Conservation (phyloP, 2,113 vertebrate species). For the Callithrix jacchus region DNA sequence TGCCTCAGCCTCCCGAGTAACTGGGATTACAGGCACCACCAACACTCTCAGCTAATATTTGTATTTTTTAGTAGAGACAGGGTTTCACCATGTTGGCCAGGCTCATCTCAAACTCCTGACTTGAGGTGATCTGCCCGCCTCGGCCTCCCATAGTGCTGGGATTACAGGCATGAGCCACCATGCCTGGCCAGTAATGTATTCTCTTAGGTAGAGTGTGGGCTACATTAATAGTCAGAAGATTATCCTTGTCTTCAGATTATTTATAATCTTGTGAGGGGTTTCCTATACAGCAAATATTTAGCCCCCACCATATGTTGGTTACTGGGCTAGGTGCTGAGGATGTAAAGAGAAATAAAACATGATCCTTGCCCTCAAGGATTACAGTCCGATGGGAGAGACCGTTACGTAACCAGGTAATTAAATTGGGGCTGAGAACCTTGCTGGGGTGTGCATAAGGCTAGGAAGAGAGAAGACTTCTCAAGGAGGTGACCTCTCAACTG, state of each 20-base stretch:
- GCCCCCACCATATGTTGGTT: neutral
- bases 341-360: neutral
- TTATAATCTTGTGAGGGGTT: neutral
- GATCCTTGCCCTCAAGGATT: conserved; percentile 37
- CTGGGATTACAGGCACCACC: no score
- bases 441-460: neutral
- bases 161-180: no score
- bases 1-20: no score
- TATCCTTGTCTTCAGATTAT: neutral
- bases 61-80: no score
- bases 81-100: no score
- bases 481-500: neutral
- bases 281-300: neutral
- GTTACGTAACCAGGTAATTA: neutral
- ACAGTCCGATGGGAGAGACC: neutral
- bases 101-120: no score
- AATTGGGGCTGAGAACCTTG: neutral
- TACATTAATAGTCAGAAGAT: neutral
- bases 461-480: neutral
- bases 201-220: neutral
- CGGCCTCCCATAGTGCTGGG: no score
- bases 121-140: no score
- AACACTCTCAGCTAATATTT: no score
- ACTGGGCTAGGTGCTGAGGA: neutral
- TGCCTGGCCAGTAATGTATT: neutral